phyloP scores from a whole-genome alignment of 2,888 invertebrate genomes.

The Fragum sueziense region DNA sequence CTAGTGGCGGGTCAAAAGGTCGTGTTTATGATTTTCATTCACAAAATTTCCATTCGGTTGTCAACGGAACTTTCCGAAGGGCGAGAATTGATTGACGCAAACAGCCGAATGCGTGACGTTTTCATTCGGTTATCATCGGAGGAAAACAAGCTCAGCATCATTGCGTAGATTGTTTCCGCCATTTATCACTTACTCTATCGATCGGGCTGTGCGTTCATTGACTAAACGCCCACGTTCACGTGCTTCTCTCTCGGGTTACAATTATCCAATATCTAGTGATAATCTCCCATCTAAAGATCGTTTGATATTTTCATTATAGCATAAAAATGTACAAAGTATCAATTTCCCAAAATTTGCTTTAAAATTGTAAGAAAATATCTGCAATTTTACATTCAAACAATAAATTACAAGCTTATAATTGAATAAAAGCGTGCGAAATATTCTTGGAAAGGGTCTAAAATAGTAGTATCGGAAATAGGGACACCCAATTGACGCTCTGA shows the following conservation, averaged over 20 bases:
- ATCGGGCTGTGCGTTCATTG: slow-evolving; percentile 30
- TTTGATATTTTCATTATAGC: too few species aligned
- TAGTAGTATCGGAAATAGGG: slow-evolving; percentile 21
- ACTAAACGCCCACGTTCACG: slow-evolving; percentile 35
- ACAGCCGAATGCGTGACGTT: background rate
- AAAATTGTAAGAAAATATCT: too few species aligned
- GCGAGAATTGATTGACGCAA: slow-evolving; percentile 2
- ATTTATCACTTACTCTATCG: slow-evolving; percentile 19
- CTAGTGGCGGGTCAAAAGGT: background rate
- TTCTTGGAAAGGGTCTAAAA: background rate
- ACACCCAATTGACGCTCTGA: slow-evolving; percentile 14
- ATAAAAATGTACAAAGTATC: too few species aligned
- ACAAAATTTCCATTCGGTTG: background rate
- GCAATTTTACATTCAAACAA: too few species aligned
- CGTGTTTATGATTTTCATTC: background rate
- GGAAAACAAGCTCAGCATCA: slow-evolving; percentile 8
- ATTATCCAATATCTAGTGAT: too few species aligned
- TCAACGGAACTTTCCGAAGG: background rate
- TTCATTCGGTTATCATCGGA: background rate
- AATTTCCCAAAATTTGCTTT: too few species aligned
- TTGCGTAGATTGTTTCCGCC: background rate
- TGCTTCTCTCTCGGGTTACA: background rate
- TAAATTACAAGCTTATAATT: too few species aligned
- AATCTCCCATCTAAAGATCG: too few species aligned
- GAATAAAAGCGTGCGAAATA: too few species aligned